Evolutionary conservation across 2,113 vertebrate species (phyloP), one percentile per base, ranked within the genome.

Genomic region (Pluvianellus socialis): DNA sequence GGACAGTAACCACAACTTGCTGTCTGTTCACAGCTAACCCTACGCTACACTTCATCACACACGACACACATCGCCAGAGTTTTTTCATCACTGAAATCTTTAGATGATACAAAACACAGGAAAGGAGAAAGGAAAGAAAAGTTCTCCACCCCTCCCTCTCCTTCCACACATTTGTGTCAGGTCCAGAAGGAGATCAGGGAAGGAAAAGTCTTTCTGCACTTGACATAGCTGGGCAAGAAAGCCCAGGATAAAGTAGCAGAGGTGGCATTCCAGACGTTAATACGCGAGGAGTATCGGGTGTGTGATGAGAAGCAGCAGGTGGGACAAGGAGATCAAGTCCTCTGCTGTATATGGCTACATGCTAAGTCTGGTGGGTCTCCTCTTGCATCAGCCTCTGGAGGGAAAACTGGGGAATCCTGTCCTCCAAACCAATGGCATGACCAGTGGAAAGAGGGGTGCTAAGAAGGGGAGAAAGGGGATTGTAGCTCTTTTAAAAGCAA

Each of bases 301-400:
- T 85, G 79, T 97, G 95, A 97, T 91, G 42, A 62, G 91, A 62
- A 6, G 6, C 76, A 93, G 88, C 95, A 97, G 96, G 90, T 95
- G 95, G 85, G 53, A 40, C 0, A 1, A 82, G 42, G 53, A 82
- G 72, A 79, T 75, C 32, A 24, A 56, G 62, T 84, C 56, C 50
- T 73, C 28, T 59, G 14, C 84, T 66, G 67, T 67, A 66, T 56
- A 58, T 13, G 26, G 79, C 71, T 28, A 32, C 4, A 1, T 3
- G 7, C 80, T 82, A 42, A 49, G 30, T 38, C n/a, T 74, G 35
- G 6, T 45, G 79, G 38, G 44, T 86, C 71, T 94, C 68, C 47
- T 93, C 82, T 96, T 92, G 81, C 68, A 86, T 87, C 88, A 91
- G 85, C 67, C 53, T 66, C 55, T 86, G 58, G 16, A 82, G 24